Percentiles rank a stretch among this genome's conserved stretches.
These are phyloP conservation scores for Pachyramphus minor DNA, from an alignment of 2,113 vertebrate species.

Conservation along the genomic window DNA sequence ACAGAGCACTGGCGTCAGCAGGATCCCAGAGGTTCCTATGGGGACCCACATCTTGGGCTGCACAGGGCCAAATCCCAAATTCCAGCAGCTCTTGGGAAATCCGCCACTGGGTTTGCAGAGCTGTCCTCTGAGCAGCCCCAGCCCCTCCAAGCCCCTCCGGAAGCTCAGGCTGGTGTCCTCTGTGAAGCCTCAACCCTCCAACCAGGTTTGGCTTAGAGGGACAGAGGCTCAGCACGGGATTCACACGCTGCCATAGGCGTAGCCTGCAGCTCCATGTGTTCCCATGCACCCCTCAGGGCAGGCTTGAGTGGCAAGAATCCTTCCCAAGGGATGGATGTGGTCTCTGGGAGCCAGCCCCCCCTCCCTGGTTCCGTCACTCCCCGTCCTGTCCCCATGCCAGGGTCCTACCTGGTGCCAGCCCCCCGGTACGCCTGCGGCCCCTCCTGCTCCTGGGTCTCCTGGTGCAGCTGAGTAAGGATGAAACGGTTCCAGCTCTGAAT, in stretches of 20 bases:
- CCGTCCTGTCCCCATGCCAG: not conserved
- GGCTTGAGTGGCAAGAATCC: not conserved
- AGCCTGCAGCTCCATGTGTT: accelerated
- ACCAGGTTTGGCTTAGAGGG: no score
- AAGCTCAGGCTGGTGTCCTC: not conserved
- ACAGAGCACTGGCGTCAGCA: not conserved
- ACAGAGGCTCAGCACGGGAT: not conserved
- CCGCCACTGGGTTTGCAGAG: not conserved
- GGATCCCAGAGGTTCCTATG: accelerated
- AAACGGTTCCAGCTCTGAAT: constrained; percentile 99
- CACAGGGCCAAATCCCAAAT: not conserved
- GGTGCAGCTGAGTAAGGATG: constrained; percentile 96
- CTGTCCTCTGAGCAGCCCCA: not conserved
- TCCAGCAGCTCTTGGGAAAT: not conserved
- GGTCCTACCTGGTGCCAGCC: constrained; percentile 82
- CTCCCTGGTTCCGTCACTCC: not conserved
- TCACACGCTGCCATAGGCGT: accelerated
- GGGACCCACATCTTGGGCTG: not conserved
- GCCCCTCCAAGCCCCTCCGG: not conserved
- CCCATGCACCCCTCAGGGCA: accelerated
- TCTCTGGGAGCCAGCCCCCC: not conserved
- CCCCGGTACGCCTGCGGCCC: constrained; percentile 93
- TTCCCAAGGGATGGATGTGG: accelerated
- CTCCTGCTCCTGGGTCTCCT: constrained; percentile 97
- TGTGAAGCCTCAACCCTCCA: not conserved